Evolutionary conservation across 2,888 invertebrate genomes (phyloP), one percentile per base, ranked within the genome.

Genomic region (Melangyna quadrimaculata): DNA sequence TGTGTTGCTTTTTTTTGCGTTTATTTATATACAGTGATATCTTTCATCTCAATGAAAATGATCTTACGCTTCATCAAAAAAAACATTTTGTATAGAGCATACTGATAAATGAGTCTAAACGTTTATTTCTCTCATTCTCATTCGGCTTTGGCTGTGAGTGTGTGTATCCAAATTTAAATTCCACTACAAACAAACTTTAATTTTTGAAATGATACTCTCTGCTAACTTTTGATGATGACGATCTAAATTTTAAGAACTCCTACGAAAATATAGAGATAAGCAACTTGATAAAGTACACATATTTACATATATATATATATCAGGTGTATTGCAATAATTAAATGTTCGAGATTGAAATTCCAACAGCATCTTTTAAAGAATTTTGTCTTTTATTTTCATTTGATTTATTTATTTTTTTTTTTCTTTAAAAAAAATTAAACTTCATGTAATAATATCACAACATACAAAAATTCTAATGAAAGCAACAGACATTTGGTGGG

Each of bases 391-490:
- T 81, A 51, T 74, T 55, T 63, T 45, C 29, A 32, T 55, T 74
- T 63, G 9, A 35, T 35, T 51, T 51, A 19, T 51, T 51, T 32
- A 35, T 65, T 35, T 45, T 55, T 75, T 45, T 77, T 71, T 67
- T 71, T 12, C 22, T 55, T 65, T 35, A 19, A 67, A 67, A 67
- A 53, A 75, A 71, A 63, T 75, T 80, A n/a, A 75, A 53, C 67
- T 83, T 83, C 83, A 77, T 80, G 80, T 75, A 80, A 78, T 83
- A 83, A 84, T 84, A 84, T 84, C 84, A 84, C 84, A 84, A 84
- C 84, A 84, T 84, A 84, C 67, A 79, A 84, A 84, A 71, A 79
- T 80, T 73, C 74, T 63, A 73, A 79, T 61, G 71, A 71, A 75
- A 84, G 61, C 70, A 83, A 73, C 59, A 78, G 65, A 75, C 40